Evolutionary conservation across 2,797 vertebrate genomes (phyloP), one percentile per base, ranked within the genome.

Genomic region (Diceros bicornis): DNA sequence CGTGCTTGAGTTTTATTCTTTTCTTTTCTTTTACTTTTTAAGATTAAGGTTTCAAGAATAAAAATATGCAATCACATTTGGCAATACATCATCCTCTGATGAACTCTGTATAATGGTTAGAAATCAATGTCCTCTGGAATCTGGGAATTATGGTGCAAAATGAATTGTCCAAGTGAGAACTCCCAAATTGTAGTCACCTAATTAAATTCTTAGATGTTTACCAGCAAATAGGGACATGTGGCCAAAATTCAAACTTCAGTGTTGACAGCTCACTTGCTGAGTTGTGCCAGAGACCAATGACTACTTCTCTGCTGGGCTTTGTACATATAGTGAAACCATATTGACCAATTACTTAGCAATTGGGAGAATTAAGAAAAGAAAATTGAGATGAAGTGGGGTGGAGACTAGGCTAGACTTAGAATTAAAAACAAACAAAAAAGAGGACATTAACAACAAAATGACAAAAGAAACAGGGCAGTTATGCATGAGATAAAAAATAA

Each of bases 331-430:
- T 92, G 96, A 98, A 98, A 98, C 97, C 94, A 90, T 97, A 98
- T 97, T 97, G 98, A 97, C 98, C 96, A 96, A 98, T 98, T 97
- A 98, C 96, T 98, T 97, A 97, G 97, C 97, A 94, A 97, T 95
- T 98, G 97, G 96, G 98, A 98, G 98, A 98, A 98, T 95, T 97
- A 97, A 98, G 98, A 97, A 92, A 79, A 94, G 61, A 72, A 83
- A 93, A 55, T 3, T 25, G 83, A 18, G 16, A 3, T 57, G 9
- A 41, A 37, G 4, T 62, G 8, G n/a, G 78, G 21, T 20, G 7
- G 34, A 68, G 75, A 93, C 62, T 69, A 61, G 62, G 52, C 64
- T 75, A n/a, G 41, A 55, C 8, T 89, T 25, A 37, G 25, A 85
- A 85, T 85, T 34, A 69, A 55, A 89, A 91, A 89, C 32, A 74